These are phyloP conservation scores for Galeruca laticollis DNA, from an alignment of 2,888 invertebrate genomes.

Conservation along the genomic window DNA sequence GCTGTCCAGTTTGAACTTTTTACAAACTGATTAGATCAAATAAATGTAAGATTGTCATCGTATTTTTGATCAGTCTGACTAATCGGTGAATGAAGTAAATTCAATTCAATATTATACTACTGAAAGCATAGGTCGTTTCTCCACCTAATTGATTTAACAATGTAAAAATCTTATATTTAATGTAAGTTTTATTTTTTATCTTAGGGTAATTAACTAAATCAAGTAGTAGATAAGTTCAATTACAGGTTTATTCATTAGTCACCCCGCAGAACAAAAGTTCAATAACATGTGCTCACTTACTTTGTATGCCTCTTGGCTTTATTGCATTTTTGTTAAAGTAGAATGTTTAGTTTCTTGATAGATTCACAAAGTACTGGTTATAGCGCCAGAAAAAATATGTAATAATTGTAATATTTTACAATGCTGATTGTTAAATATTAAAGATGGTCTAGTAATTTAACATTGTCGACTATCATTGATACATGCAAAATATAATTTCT, in stretches of 20 bases:
- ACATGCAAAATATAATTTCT: neutral
- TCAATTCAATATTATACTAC: neutral
- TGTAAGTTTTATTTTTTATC: neutral
- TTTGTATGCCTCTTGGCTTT: neutral
- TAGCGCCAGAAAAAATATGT: neutral
- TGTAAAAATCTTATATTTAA: constrained; percentile 1
- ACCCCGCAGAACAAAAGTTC: neutral
- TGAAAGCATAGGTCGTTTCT: neutral
- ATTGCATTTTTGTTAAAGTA: neutral
- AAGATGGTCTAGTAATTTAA: neutral
- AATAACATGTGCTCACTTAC: neutral
- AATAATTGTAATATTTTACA: neutral
- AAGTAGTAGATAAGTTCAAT: neutral
- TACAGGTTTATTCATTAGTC: neutral
- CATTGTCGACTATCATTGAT: neutral
- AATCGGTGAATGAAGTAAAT: too few relatives aligned
- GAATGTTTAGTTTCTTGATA: neutral
- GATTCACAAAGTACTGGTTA: constrained; percentile 1
- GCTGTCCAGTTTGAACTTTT: too few relatives aligned
- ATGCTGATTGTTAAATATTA: neutral
- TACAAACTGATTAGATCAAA: too few relatives aligned
- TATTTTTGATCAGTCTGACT: too few relatives aligned
- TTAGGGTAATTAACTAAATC: neutral
- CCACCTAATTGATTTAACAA: neutral
- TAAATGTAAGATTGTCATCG: too few relatives aligned